phyloP scores from a whole-genome alignment of 2,888 invertebrate genomes.

The Lithosia quadra region DNA sequence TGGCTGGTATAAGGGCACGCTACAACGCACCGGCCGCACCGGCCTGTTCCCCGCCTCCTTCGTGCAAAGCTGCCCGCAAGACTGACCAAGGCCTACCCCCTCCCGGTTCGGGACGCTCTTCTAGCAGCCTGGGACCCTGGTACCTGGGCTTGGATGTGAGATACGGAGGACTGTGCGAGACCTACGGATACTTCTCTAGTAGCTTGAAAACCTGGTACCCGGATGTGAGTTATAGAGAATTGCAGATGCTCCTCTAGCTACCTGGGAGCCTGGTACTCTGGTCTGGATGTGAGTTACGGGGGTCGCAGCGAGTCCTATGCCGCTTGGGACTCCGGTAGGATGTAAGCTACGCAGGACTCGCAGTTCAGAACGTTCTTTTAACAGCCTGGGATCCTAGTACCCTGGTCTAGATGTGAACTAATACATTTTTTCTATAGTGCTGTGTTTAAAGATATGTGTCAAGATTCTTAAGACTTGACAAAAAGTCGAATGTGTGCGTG shows the following conservation, averaged over 20 bases:
- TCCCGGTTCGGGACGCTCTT: slow-evolving; percentile 59
- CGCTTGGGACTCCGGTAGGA: too few relatives aligned
- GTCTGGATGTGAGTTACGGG: too few relatives aligned
- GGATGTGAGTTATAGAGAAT: too few relatives aligned
- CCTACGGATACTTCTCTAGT: neutral
- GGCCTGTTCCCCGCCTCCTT: slow-evolving; percentile 98
- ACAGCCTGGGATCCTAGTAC: too few relatives aligned
- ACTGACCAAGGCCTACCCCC: slow-evolving; percentile 63
- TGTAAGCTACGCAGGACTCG: too few relatives aligned
- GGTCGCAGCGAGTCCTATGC: too few relatives aligned
- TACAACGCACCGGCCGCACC: slow-evolving; percentile 95
- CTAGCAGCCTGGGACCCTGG: slow-evolving; percentile 31
- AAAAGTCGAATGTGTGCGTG: neutral
- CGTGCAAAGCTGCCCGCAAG: slow-evolving; percentile 89
- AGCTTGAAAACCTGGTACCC: neutral
- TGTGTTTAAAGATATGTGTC: neutral
- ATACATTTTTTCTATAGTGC: neutral
- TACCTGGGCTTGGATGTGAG: neutral
- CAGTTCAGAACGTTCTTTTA: too few relatives aligned
- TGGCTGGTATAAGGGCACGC: slow-evolving; percentile 98
- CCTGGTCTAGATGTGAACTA: neutral
- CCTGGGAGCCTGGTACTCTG: too few relatives aligned
- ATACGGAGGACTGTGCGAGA: neutral
- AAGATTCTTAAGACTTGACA: neutral
- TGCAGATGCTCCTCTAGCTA: too few relatives aligned